Evolutionary conservation across 1,140 invertebrate species (phyloP), one percentile per base, ranked within the genome.

Genomic region (Yoshiicerus persimilis): DNA sequence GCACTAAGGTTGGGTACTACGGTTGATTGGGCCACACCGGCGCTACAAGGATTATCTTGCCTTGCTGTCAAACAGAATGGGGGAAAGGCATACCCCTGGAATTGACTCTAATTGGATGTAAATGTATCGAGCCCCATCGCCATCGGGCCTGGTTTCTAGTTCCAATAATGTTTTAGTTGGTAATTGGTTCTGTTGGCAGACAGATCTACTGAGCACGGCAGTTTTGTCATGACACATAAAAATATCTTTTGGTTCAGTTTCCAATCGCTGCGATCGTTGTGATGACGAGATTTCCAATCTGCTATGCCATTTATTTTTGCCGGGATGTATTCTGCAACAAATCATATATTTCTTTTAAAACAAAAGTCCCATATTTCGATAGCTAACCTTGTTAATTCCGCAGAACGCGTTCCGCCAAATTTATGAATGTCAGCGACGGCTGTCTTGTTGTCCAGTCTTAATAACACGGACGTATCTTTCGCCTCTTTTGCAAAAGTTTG

Each of bases 391-490:
- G 41, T 77, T 41, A 87, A 36, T n/a, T 10, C 3, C 4, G 4
- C 13, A 10, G 86, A 87, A 20, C 41, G 36, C 1, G 86, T 87
- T 56, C 86, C 86, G 0, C 86, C 86, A 1, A 80, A 34, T 20
- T 87, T 77, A 23, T 75, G 41, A 1, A 87, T 2, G n/a, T 87
- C 80, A 2, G 86, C 86, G 3, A 87, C 86, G 13, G 86, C 86
- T 4, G 86, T 38, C 23, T 34, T 25, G 39, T 87, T 87, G 86
- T 87, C 86, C 70, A 75, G 11, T 6, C 70, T 27, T 4, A 32
- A 11, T 30, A 75, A 20, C 16, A 75, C 6, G 11, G 27, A 32
- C 6, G 4, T 1, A 9, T 27, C 25, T 70, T 70, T 5, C 1
- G 20, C 10, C n/a, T 16, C 16, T 11, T 32, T 70, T 32, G 25